Evolutionary conservation across 2,797 vertebrate genomes (phyloP), one percentile per base, ranked within the genome.

Genomic region (Intellagama lesueurii): DNA sequence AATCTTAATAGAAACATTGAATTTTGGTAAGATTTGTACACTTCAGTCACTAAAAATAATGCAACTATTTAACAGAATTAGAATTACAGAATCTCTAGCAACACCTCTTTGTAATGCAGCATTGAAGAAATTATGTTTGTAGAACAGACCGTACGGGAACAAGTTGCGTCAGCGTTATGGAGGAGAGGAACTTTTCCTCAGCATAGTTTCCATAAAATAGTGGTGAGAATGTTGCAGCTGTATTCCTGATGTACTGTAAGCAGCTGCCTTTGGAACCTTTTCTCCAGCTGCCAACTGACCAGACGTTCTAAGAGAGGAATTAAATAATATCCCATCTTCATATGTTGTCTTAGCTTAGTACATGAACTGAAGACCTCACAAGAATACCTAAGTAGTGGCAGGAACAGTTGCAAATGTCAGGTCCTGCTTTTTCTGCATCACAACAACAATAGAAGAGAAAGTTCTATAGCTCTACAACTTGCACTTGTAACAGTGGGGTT

Each of bases 121-220:
- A 6, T 24, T 81, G n/a, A 88, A 83, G 75, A 83, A 88, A 83
- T 80, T 30, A 47, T 83, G 40, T 30, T 47, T 83, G 49, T 66
- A 75, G 83, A 83, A 91, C 72, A 88, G 32, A 86, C 49, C 19
- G 83, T 91, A 56, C 83, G 78, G 72, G 72, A 86, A 91, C 60
- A 91, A 88, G 84, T 88, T 88, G 66, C 85, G 83, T 89, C 90
- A 90, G 83, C 93, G 68, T 26, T 52, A 64, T 6, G 85, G 87
- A 79, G 60, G 30, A 90, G 78, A 87, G 73, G 11, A 52, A 49
- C 47, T 76, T 88, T 82, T 93, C 82, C 28, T 19, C n/a, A 4
- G 26, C 12, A 24, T 87, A 81, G 60, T 88, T 83, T 85, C 3
- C n/a, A 26, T 72, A 83, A 44, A 78, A 72, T 8, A 0, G 0